These are phyloP conservation scores for Lasiommata megera DNA, from an alignment of 2,888 invertebrate species.

Conservation along the genomic window DNA sequence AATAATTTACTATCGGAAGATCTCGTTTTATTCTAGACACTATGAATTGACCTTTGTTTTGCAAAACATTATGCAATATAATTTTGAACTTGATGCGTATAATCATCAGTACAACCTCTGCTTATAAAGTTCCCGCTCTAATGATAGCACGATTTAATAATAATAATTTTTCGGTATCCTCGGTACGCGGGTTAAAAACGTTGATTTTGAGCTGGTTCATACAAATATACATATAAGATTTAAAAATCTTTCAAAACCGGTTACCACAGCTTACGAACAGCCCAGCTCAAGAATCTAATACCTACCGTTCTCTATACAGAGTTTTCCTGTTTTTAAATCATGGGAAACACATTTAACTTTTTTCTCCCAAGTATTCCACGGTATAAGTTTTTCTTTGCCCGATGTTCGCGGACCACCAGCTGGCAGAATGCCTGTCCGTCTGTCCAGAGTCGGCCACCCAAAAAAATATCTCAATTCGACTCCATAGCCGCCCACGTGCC, in stretches of 20 bases:
- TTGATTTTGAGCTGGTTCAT: too few species aligned
- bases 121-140: too few species aligned
- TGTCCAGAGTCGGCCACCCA: neutral
- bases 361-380: constrained; percentile 15
- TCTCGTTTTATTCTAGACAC: neutral
- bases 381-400: constrained; percentile 11
- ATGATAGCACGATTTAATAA: too few species aligned
- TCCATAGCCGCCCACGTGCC: constrained; percentile 53
- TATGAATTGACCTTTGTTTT: neutral
- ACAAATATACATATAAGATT: too few species aligned
- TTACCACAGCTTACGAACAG: too few species aligned
- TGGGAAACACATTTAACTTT: constrained; percentile 12
- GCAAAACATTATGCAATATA: neutral
- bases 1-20: neutral
- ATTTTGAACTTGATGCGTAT: neutral
- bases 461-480: constrained; percentile 37
- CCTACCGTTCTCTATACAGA: neutral
- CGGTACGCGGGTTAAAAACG: too few species aligned
- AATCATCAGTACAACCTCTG: too few species aligned
- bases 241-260: too few species aligned
- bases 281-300: neutral
- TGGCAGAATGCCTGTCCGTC: constrained; percentile 15
- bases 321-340: constrained; percentile 9
- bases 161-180: too few species aligned
- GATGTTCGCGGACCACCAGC: constrained; percentile 19